Evolutionary conservation across 2,888 invertebrate genomes (phyloP).

Genomic region (Drosophila kuntzei): DNA sequence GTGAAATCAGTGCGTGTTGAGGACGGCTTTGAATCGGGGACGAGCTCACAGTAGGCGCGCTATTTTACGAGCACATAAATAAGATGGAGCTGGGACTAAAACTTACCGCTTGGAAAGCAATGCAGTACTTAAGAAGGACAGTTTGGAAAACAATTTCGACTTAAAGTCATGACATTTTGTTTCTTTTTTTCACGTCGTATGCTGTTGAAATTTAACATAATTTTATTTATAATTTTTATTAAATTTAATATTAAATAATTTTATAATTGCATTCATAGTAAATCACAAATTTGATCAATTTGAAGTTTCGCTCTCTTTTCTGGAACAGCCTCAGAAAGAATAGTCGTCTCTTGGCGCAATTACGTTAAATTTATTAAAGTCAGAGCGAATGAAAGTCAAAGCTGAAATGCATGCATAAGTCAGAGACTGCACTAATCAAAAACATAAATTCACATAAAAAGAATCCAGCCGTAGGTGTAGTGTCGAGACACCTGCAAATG

Average conservation of each 20-base stretch:
- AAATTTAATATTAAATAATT: too few relatives aligned
- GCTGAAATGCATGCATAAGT: constrained; percentile 71
- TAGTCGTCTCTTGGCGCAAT: constrained; percentile 18
- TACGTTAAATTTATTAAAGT: constrained; percentile 65
- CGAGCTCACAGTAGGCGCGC: constrained; percentile 65
- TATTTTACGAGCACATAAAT: constrained; percentile 73
- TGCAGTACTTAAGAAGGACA: background rate
- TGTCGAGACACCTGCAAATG: constrained; percentile 69
- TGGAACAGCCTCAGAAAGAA: constrained; percentile 21
- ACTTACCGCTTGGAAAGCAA: constrained; percentile 29
- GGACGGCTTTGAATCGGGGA: constrained; percentile 45
- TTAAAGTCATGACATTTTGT: background rate
- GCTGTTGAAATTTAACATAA: background rate
- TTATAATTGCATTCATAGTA: background rate
- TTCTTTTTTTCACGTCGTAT: too few relatives aligned
- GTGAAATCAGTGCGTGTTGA: constrained; percentile 69
- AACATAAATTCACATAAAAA: constrained; percentile 81
- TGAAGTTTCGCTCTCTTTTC: background rate
- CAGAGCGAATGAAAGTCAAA: constrained; percentile 55
- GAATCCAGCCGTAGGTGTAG: constrained; percentile 35
- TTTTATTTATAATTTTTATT: background rate
- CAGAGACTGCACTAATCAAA: constrained; percentile 77
- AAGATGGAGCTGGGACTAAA: constrained; percentile 46
- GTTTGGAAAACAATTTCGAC: constrained; percentile 11
- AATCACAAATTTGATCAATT: background rate